Conservation (phyloP, 2,888 invertebrate species). For the Orthosia gothica region DNA sequence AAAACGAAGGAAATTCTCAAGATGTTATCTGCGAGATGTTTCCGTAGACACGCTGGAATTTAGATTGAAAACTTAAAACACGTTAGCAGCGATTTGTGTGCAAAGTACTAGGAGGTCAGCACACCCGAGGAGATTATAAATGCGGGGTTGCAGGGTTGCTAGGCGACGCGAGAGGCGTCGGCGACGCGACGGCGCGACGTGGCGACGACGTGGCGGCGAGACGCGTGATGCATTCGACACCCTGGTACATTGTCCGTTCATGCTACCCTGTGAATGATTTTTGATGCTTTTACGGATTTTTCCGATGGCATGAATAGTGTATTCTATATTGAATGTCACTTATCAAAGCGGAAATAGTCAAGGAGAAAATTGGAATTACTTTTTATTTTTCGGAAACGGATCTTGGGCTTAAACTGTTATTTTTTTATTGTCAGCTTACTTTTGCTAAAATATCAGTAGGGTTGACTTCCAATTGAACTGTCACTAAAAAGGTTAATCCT, state of each 20-base stretch:
- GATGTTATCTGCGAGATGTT: constrained; percentile 33
- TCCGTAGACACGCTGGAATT: constrained; percentile 52
- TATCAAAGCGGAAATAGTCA: not conserved
- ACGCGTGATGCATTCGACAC: constrained; percentile 77
- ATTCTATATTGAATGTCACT: not conserved
- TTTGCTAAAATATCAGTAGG: not conserved
- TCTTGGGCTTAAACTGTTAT: too few relatives aligned
- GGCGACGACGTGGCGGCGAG: constrained; percentile 80
- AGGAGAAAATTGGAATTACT: not conserved
- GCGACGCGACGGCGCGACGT: constrained; percentile 80
- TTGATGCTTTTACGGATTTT: constrained; percentile 22
- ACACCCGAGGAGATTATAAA: constrained; percentile 76
- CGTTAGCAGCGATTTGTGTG: constrained; percentile 60
- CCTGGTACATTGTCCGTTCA: constrained; percentile 46
- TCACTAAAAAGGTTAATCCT: constrained; percentile 49
- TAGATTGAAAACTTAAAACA: constrained; percentile 61
- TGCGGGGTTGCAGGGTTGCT: constrained; percentile 74
- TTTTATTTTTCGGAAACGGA: too few relatives aligned
- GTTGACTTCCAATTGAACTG: constrained; percentile 24
- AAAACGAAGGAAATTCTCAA: constrained; percentile 42
- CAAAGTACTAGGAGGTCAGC: constrained; percentile 78
- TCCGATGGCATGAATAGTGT: constrained; percentile 5
- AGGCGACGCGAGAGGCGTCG: constrained; percentile 72
- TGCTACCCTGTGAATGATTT: constrained; percentile 21
- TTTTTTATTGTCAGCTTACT: too few relatives aligned